Evolutionary conservation across 2,113 vertebrate genomes (phyloP).

Genomic region (Lethenteron reissneri): DNA sequence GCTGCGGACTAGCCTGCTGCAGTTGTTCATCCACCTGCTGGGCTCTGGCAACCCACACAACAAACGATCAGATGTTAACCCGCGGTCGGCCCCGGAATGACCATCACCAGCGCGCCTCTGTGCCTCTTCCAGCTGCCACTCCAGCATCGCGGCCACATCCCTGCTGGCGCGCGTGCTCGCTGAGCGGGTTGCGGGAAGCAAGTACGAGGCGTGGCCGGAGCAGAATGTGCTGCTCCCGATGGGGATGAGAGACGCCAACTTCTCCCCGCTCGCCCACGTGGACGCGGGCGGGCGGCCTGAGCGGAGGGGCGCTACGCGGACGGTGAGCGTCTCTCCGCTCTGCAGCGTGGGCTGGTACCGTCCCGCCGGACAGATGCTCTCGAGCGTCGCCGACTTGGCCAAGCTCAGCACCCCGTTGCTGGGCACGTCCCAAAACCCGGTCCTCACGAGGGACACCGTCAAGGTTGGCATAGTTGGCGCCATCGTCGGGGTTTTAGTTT

Average conservation of each 20-base stretch:
- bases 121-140: slow-evolving; percentile 42
- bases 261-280: no score
- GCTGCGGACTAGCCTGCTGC: no score
- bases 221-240: slow-evolving; percentile 44
- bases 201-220: slow-evolving; percentile 52
- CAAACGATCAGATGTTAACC: no score
- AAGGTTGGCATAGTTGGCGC: slow-evolving; percentile 10
- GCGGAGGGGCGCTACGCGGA: no score
- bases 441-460: slow-evolving; percentile 35
- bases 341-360: slow-evolving; percentile 72
- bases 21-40: no score
- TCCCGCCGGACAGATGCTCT: slow-evolving; percentile 75
- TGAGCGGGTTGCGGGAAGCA: slow-evolving; percentile 22
- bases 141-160: slow-evolving; percentile 71
- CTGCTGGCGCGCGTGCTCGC: slow-evolving; percentile 50
- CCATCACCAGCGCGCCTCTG: no score
- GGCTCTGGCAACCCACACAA: no score
- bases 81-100: no score
- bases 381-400: slow-evolving; percentile 53
- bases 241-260: neutral
- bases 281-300: no score
- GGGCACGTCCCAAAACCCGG: slow-evolving; percentile 15
- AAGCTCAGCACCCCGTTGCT: slow-evolving; percentile 47
- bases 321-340: slow-evolving; percentile 23
- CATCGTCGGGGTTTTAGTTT: no score